Evolutionary conservation across 2,797 vertebrate species (phyloP).

Genomic region (Lepus oiostolus): DNA sequence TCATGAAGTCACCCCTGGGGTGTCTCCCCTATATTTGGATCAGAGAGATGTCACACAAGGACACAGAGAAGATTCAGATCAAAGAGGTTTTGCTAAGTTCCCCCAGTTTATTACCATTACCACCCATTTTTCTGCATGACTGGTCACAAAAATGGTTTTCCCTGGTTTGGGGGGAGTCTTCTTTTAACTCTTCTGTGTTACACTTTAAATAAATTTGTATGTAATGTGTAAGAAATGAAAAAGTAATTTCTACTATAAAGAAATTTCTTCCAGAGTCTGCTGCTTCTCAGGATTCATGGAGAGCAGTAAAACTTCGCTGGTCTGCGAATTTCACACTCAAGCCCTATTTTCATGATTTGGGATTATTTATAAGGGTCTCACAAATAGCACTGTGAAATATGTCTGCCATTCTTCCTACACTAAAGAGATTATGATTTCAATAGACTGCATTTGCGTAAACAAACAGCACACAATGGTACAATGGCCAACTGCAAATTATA

Average conservation of each 20-base stretch:
- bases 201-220: too few species aligned
- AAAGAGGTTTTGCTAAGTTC: too few species aligned
- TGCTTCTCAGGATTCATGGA: not conserved
- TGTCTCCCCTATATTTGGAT: too few species aligned
- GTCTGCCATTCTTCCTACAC: not conserved
- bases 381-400: slow-evolving; percentile 2
- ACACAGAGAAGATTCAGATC: too few species aligned
- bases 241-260: not conserved
- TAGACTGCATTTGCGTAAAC: slow-evolving; percentile 36
- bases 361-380: not conserved
- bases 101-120: too few species aligned
- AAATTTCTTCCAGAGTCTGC: not conserved
- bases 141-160: too few species aligned
- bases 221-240: too few species aligned
- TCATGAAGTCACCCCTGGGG: too few species aligned
- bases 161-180: too few species aligned
- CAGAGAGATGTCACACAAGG: too few species aligned
- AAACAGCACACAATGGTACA: slow-evolving; percentile 3
- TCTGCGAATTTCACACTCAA: slow-evolving; percentile 2
- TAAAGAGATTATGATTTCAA: slow-evolving; percentile 65
- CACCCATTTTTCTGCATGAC: too few species aligned
- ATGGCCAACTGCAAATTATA: slow-evolving; percentile 57
- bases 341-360: not conserved
- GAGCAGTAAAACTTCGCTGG: not conserved
- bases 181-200: too few species aligned